These are phyloP conservation scores for Eudasyphora cyanicolor DNA, from an alignment of 2,888 invertebrate genomes.

Conservation along the genomic window DNA sequence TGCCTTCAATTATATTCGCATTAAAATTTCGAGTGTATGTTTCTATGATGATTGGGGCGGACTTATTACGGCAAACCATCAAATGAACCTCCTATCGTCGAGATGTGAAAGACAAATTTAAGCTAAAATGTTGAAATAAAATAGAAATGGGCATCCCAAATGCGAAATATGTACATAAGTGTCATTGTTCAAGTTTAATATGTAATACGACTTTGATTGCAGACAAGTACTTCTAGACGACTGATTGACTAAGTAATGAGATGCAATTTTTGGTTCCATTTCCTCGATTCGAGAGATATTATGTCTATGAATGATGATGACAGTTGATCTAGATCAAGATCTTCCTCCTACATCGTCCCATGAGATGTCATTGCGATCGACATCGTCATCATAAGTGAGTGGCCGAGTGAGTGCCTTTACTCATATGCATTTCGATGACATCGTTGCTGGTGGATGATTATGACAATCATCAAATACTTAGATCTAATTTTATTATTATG, in stretches of 20 bases:
- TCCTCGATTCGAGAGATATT: neutral
- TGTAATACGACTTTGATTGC: neutral
- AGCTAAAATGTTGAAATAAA: neutral
- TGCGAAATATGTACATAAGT: too few relatives aligned
- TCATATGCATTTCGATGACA: neutral
- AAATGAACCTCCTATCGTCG: neutral
- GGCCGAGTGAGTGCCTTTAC: too few relatives aligned
- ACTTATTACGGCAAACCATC: neutral
- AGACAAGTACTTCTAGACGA: neutral
- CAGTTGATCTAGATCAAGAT: neutral
- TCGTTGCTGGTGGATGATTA: neutral
- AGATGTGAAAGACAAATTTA: neutral
- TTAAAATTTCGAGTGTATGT: conserved; percentile 33
- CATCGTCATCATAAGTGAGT: neutral
- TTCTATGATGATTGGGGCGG: too few relatives aligned
- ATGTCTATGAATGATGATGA: neutral
- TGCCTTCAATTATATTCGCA: conserved; percentile 52
- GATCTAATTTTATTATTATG: neutral
- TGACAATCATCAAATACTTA: neutral
- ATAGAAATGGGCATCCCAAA: conserved; percentile 5
- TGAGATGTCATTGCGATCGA: conserved; percentile 7
- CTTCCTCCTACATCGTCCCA: neutral
- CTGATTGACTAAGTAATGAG: too few relatives aligned
- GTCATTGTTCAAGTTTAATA: conserved; percentile 21
- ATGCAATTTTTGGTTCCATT: too few relatives aligned